Evolutionary conservation across 2,113 vertebrate genomes (phyloP).

Genomic region (Tetrao urogallus): DNA sequence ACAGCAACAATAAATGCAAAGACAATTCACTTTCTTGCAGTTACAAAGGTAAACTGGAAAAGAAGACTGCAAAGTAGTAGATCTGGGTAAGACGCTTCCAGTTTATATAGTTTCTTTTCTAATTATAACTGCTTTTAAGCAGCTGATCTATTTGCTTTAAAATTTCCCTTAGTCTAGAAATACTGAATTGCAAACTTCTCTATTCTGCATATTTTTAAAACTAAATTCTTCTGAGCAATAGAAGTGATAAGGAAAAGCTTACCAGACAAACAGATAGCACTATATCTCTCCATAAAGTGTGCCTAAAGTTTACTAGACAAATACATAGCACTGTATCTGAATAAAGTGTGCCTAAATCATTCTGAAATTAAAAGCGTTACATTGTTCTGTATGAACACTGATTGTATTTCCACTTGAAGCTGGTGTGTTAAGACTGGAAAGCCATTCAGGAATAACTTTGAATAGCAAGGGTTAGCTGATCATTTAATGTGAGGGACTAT

Average conservation of each 20-base stretch:
- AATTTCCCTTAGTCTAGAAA: background rate
- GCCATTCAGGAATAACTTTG: slow-evolving; percentile 22
- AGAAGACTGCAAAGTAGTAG: background rate
- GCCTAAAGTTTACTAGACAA: background rate
- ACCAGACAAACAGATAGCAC: background rate
- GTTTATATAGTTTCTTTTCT: background rate
- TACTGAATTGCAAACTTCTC: background rate
- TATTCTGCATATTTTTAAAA: slow-evolving; percentile 22
- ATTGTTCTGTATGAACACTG: background rate
- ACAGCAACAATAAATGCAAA: background rate
- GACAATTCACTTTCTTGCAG: background rate
- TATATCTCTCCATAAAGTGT: background rate
- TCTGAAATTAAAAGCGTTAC: background rate
- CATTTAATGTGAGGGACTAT: background rate
- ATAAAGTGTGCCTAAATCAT: background rate
- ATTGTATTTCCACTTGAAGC: background rate
- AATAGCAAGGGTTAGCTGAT: background rate
- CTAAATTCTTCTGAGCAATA: slow-evolving; percentile 10
- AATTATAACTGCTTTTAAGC: background rate
- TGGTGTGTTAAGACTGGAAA: slow-evolving; percentile 11
- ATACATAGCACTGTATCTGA: background rate
- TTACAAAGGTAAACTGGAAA: background rate
- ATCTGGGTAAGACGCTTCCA: background rate
- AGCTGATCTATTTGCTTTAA: background rate
- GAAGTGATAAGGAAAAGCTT: background rate